Evolutionary conservation across 37 sponge, comb jelly and placozoan species (phyloP).

Genomic region (Ianthella basta): DNA sequence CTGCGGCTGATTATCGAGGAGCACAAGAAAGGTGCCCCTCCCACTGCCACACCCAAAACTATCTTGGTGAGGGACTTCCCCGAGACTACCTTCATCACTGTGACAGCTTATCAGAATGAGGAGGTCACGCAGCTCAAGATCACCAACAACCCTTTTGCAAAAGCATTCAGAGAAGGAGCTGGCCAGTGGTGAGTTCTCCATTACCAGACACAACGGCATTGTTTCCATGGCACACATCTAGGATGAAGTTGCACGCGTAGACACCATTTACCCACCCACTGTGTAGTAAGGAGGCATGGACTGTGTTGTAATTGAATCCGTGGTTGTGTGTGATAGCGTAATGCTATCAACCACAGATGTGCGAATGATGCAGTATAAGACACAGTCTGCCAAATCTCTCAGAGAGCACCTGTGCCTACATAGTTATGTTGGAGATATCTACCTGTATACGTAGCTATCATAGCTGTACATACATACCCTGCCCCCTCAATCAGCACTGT

Average conservation of each 20-base stretch:
- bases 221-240: neutral
- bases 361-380: no score
- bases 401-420: no score
- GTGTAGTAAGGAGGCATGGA: no score
- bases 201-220: no score
- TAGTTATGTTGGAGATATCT: no score
- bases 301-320: neutral
- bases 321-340: neutral
- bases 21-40: constrained; percentile 35
- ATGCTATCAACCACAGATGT: no score
- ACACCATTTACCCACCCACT: neutral
- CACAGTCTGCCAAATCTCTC: no score
- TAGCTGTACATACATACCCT: no score
- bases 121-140: constrained; percentile 90
- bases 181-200: constrained; percentile 60
- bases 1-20: constrained; percentile 65
- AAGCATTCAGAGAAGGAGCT: constrained; percentile 81
- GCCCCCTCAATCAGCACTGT: no score
- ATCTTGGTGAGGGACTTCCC: constrained; percentile 58
- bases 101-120: constrained; percentile 90
- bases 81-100: constrained; percentile 84
- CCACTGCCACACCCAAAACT: constrained; percentile 1
- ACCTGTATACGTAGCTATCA: no score
- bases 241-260: neutral
- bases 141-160: constrained; percentile 89